Evolutionary conservation across 1,140 invertebrate species (phyloP), one percentile per base, ranked within the genome.

Genomic region (Drosophila burlai): DNA sequence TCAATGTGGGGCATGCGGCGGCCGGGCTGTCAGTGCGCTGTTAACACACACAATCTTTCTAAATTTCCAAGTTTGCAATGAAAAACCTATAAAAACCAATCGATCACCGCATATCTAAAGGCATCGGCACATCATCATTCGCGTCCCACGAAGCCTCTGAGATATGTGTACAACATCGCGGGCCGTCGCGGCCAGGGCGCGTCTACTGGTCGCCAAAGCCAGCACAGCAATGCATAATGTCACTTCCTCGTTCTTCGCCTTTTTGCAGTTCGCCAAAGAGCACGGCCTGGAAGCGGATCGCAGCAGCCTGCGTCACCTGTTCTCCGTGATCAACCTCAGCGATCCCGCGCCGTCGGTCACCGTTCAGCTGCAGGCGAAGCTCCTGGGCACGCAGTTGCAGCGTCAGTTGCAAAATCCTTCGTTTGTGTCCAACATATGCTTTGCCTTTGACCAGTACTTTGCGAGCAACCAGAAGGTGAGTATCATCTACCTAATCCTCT

Each of bases 221-320:
- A 47, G 34, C n/a, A 45, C 34, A 38, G 47, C 36, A 55, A 40
- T 57, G n/a, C 42, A 42, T 29, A 31, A 18, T 54, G 49, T 43
- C 42, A 40, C 47, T 45, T 57, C 63, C 61, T 10, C 26, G 18
- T 54, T 62, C 4, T 71, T 13, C 29, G 38, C 50, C 29, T 9
- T 75, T 21, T 93, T 92, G 74, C 93, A 97, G 97, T 95, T 97
- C 94, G 95, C 97, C 74, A 94, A 95, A 94, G 95, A 95, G 92
- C 95, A 97, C 94, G 97, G 97, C 94, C 95, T 96, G 93, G 97
- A 97, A 95, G 96, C 97, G 94, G 97, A 97, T 94, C 95, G 97
- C 94, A 97, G 97, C 95, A 95, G 97, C 93, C 95, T 97, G 93
- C 96, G 96, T 94, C 97, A 96, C 94, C 95, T 98, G 93, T 97